Conservation (phyloP, 2,888 invertebrate genomes). For the Thumatha senex region DNA sequence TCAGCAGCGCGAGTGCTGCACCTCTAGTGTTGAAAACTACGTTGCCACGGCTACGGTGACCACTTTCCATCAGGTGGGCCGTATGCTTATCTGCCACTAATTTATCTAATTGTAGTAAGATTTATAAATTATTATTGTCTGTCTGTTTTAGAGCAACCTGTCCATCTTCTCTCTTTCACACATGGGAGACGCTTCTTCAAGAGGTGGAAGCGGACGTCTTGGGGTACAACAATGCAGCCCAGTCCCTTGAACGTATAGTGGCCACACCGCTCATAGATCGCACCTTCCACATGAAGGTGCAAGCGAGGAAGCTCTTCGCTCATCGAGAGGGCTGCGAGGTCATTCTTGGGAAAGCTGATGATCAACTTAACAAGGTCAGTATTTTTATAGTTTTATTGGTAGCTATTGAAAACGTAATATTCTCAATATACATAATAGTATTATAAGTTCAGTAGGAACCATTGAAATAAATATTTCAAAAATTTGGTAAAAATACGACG, state of each 20-base stretch:
- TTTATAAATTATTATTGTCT: too few relatives aligned
- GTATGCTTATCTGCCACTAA: too few relatives aligned
- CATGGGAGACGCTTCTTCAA: conserved; percentile 95
- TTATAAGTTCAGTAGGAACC: too few relatives aligned
- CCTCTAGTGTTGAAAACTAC: too few relatives aligned
- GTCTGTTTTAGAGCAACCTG: conserved; percentile 86
- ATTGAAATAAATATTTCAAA: too few relatives aligned
- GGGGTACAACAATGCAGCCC: conserved; percentile 92
- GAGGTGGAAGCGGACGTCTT: conserved; percentile 95
- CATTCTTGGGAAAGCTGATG: conserved; percentile 90
- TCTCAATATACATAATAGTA: too few relatives aligned
- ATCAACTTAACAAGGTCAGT: conserved; percentile 78
- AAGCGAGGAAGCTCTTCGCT: conserved; percentile 94
- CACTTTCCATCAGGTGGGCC: too few relatives aligned
- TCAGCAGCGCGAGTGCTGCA: too few relatives aligned
- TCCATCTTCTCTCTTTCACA: conserved; percentile 91
- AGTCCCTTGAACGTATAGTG: conserved; percentile 89
- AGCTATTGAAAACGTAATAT: too few relatives aligned
- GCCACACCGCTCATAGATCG: conserved; percentile 93
- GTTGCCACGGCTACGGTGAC: too few relatives aligned
- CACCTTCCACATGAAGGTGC: conserved; percentile 95
- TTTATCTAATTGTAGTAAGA: too few relatives aligned
- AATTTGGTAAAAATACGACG: too few relatives aligned
- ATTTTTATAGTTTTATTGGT: background rate
- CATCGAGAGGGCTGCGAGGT: conserved; percentile 96